Base-by-base conservation (phyloP, 30 jellyfish, hydroid and myxozoan species). In the Chironex yamaguchii region DNA sequence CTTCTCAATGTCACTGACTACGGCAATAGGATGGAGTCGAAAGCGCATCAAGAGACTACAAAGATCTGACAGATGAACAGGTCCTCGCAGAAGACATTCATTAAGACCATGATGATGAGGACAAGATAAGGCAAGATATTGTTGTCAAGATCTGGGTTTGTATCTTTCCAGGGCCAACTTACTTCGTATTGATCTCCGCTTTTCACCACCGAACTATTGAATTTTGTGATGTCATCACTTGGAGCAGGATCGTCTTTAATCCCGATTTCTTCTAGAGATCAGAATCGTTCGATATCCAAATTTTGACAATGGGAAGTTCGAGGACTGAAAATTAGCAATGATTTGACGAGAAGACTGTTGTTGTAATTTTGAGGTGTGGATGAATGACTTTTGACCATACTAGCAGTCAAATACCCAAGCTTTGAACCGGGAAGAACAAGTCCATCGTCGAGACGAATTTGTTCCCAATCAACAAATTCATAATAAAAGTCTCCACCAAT, bases 81-180 rank as follows among this genome's bases (percentile, higher is more conserved):
- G 88, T 21, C 88, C 88, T 11, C 88, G 83, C 83, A 36, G 50
- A 4, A 75, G 23, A 24, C 88, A 75, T 25, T 75, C 88, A 33
- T 48, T 48, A 58, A 48, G 52, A 35, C 86, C n/a, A n/a, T n/a
- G 52, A 3, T 51, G 26, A n/a, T 49, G 49, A 28, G 52, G 27
- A 48, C 85, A 24, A 4, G 81, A 51, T 34, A 75, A 53, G 17
- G 33, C 14, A 49, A 75, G 52, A 20, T 48, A 53, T 75, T 75
- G 25, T 23, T 54, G 2, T 80, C 81, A 11, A 75, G 50, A 23
- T n/a, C 25, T 9, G 52, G 30, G 1, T 36, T 52, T 42, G 49
- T 81, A 24, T 75, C 24, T 75, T 53, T 49, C 88, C 86, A 75
- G 17, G 88, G 88, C 66, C 88, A 49, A 4, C 36, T 51, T 20